phyloP scores from a whole-genome alignment of 2,888 invertebrate genomes.

The Thera britannica region DNA sequence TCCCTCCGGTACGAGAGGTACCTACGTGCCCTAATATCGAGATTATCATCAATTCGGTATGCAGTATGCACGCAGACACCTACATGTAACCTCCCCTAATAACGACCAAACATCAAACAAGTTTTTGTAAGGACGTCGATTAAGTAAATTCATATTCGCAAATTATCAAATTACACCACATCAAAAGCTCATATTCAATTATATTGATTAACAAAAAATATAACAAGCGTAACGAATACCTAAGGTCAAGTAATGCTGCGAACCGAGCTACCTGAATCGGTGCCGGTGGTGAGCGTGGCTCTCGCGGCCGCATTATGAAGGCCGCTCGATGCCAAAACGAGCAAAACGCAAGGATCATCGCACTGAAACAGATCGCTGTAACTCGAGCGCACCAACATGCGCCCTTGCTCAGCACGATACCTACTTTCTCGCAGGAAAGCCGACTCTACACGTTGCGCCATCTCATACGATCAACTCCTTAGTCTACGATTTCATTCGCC shows the following conservation, averaged over 20 bases:
- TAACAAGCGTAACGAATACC: conserved; percentile 78
- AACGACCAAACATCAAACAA: conserved; percentile 58
- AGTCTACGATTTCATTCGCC: conserved; percentile 60
- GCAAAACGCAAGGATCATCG: conserved; percentile 78
- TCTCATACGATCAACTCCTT: conserved; percentile 13
- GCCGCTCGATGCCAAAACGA: conserved; percentile 75
- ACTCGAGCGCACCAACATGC: conserved; percentile 55
- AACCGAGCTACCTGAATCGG: conserved; percentile 79
- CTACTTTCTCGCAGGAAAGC: conserved; percentile 18
- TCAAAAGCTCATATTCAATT: conserved; percentile 74
- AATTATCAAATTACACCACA: conserved; percentile 79
- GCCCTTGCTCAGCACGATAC: conserved; percentile 40
- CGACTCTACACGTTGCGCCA: conserved; percentile 25
- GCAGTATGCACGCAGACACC: conserved; percentile 50
- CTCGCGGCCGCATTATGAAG: conserved; percentile 79
- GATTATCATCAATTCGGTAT: conserved; percentile 60
- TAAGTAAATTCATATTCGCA: conserved; percentile 69
- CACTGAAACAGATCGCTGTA: conserved; percentile 70
- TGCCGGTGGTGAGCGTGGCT: conserved; percentile 62
- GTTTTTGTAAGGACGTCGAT: conserved; percentile 63
- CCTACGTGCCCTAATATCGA: conserved; percentile 65
- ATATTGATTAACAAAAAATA: conserved; percentile 74
- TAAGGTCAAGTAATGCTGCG: conserved; percentile 78
- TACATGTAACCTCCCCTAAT: conserved; percentile 48
- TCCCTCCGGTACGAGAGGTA: conserved; percentile 53